Evolutionary conservation across 2,113 vertebrate species (phyloP), one percentile per base, ranked within the genome.

Genomic region (Zosterops pallidus): DNA sequence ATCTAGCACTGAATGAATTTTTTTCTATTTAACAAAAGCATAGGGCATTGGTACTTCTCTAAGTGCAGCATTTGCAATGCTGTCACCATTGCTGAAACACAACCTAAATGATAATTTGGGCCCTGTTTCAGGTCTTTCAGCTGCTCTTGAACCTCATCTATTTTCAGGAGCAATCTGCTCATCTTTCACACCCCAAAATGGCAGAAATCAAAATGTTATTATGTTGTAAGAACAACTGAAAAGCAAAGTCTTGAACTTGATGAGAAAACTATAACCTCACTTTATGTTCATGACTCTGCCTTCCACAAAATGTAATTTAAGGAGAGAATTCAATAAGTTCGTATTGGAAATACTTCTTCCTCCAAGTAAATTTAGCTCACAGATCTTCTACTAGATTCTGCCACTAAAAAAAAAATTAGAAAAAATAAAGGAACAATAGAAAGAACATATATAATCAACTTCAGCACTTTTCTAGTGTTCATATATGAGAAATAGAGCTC

Each of bases 171-270:
- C 56, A 92, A 93, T 81, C 65, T 94, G 80, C 41, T 89, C 65
- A 79, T 91, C 77, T 89, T 78, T 87, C 74, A 91, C 53, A 71
- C 49, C 65, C 55, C 52, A 79, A 95, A 95, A 89, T 42, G 77
- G 74, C 57, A 92, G 85, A 96, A 95, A 94, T 94, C 69, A 89
- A 82, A 72, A 71, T 72, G 77, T 71, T 86, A 64, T 82, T 92
- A 93, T 37, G 31, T 55, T 76, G 31, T 60, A 86, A 75, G 64
- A 81, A 83, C 39, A 90, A 95, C 44, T 76, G 70, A 87, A 96
- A 89, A 87, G 35, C 65, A 39, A 76, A 88, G 67, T 42, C 77
- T 84, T 81, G n/a, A 88, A 92, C 68, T 62, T 83, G 77, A 60
- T 86, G 92, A 75, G 69, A 81, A 91, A 90, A 92, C 63, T 77